Conservation (phyloP, 2,113 vertebrate genomes). For the Ascaphus truei region DNA sequence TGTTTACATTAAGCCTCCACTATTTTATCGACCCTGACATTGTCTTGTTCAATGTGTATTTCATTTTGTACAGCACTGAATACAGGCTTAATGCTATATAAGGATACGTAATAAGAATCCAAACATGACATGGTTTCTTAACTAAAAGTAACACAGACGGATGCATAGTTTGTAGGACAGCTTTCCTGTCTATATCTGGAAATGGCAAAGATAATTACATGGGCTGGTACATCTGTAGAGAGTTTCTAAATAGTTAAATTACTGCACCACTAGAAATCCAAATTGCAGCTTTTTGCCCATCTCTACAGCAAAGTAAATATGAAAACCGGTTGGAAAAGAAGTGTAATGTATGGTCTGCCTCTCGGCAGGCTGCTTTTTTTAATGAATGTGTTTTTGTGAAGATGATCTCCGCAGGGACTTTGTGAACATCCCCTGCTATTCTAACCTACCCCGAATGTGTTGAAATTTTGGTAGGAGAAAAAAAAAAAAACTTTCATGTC, state of each 20-base stretch:
- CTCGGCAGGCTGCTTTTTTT: slow-evolving; percentile 15
- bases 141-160: no score
- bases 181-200: no score
- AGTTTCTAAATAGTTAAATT: not conserved
- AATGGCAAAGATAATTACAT: no score
- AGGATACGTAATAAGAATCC: no score
- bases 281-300: not conserved
- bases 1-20: no score
- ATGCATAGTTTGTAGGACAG: no score
- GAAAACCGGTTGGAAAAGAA: slow-evolving; percentile 11
- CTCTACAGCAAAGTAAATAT: slow-evolving; percentile 8
- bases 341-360: slow-evolving; percentile 15
- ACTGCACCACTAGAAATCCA: not conserved
- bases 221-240: no score
- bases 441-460: not conserved
- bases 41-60: no score
- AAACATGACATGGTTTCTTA: no score
- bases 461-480: not conserved
- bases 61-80: no score
- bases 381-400: slow-evolving; percentile 33
- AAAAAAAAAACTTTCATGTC: not conserved
- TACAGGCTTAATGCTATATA: no score
- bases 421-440: slow-evolving; percentile 4
- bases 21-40: no score
- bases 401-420: slow-evolving; percentile 5